phyloP scores from a whole-genome alignment of 1,140 invertebrate genomes.

The Geopemphigus sp. region DNA sequence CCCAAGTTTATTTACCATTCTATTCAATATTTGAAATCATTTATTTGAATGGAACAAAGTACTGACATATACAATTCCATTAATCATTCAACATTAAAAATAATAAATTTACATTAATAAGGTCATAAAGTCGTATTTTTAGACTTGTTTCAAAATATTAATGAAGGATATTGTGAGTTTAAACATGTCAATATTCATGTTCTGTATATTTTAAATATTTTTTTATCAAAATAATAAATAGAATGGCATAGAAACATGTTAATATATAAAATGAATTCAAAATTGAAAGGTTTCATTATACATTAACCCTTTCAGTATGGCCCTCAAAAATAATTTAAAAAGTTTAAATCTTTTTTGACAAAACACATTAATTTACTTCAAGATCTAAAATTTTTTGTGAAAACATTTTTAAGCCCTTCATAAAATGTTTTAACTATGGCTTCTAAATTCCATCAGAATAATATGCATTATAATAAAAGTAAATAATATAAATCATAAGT shows the following conservation, averaged over 20 bases:
- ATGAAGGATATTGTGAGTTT: background rate
- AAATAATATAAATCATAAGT: too few relatives aligned
- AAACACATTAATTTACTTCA: too few relatives aligned
- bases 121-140: slow-evolving; percentile 1
- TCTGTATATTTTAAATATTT: background rate
- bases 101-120: background rate
- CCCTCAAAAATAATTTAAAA: too few relatives aligned
- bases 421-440: too few relatives aligned
- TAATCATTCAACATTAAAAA: background rate
- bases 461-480: too few relatives aligned
- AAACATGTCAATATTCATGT: slow-evolving; percentile 13
- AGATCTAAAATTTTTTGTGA: too few relatives aligned
- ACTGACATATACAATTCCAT: too few relatives aligned
- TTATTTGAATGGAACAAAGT: too few relatives aligned
- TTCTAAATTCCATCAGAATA: too few relatives aligned
- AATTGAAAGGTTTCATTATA: background rate
- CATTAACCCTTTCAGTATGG: too few relatives aligned
- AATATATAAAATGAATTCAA: background rate
- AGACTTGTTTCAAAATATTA: background rate
- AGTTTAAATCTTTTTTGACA: too few relatives aligned
- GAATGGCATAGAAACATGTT: background rate
- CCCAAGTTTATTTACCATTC: background rate
- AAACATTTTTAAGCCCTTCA: too few relatives aligned
- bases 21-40: background rate
- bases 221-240: background rate